A percentile compares a stretch with the other conserved stretches of the same genome.
These are phyloP conservation scores for Amitus sp. DNA, from an alignment of 2,888 invertebrate species.

Conservation along the genomic window DNA sequence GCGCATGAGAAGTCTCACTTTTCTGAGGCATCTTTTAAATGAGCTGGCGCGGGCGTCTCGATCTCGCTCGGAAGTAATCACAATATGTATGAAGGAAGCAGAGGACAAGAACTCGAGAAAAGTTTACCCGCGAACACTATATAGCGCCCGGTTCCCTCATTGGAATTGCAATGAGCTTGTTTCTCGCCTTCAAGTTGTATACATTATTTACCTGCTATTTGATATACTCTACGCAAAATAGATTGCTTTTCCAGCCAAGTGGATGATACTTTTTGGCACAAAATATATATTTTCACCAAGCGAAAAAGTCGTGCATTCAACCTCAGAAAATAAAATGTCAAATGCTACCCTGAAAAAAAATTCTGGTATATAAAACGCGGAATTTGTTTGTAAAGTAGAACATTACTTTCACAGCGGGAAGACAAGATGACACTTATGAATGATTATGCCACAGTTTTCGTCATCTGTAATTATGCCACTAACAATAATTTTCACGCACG, in stretches of 20 bases:
- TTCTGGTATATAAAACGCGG: too few relatives aligned
- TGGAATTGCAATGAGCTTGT: slow-evolving; percentile 60
- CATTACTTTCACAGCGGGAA: too few relatives aligned
- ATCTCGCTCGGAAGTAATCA: slow-evolving; percentile 57
- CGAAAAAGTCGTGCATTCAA: too few relatives aligned
- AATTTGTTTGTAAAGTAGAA: too few relatives aligned
- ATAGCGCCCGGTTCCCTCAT: slow-evolving; percentile 57
- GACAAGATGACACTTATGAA: too few relatives aligned
- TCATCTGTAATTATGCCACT: too few relatives aligned
- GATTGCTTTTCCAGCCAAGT: slow-evolving; percentile 6
- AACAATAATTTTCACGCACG: too few relatives aligned
- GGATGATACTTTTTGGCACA: too few relatives aligned
- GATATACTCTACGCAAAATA: slow-evolving; percentile 24
- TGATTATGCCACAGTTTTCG: too few relatives aligned
- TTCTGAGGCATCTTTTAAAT: slow-evolving; percentile 20
- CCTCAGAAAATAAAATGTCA: too few relatives aligned
- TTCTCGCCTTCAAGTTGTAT: slow-evolving; percentile 50
- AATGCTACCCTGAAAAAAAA: too few relatives aligned
- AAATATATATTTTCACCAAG: too few relatives aligned
- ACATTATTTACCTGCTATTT: slow-evolving; percentile 41
- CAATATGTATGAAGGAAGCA: slow-evolving; percentile 61
- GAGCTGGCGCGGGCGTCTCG: slow-evolving; percentile 32
- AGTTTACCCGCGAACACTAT: slow-evolving; percentile 50
- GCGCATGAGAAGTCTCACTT: slow-evolving; percentile 9
- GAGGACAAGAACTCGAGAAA: slow-evolving; percentile 50